These are phyloP conservation scores for Pseudomyrmex concolor DNA, from an alignment of 1,140 invertebrate species.

Conservation along the genomic window DNA sequence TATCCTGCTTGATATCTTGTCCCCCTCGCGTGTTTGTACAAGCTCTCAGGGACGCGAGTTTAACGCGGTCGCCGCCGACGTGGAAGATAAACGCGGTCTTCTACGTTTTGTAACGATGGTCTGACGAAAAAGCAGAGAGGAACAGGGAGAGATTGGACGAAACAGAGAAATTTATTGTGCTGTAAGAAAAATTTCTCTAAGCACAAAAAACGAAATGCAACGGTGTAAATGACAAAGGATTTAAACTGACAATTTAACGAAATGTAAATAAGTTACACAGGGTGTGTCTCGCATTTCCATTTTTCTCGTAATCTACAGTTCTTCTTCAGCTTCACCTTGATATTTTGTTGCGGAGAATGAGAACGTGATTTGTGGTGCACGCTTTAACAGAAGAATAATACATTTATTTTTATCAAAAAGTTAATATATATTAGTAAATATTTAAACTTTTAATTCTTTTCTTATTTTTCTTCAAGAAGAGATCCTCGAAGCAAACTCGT, in stretches of 20 bases:
- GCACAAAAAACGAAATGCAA: slow-evolving; percentile 29
- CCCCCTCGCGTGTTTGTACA: slow-evolving; percentile 49
- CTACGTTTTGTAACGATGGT: slow-evolving; percentile 55
- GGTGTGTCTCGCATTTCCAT: background rate
- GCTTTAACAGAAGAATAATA: too few relatives aligned
- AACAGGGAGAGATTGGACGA: background rate
- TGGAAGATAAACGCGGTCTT: slow-evolving; percentile 56
- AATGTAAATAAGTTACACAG: slow-evolving; percentile 41
- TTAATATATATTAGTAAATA: too few relatives aligned
- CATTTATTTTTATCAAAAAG: too few relatives aligned
- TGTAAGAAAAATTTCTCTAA: slow-evolving; percentile 24
- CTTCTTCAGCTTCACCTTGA: background rate
- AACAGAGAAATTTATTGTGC: slow-evolving; percentile 43
- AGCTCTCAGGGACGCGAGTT: slow-evolving; percentile 59
- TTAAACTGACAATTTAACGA: slow-evolving; percentile 52
- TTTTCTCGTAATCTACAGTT: background rate
- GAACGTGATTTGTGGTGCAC: background rate
- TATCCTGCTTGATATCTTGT: slow-evolving; percentile 64
- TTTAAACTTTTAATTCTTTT: too few relatives aligned
- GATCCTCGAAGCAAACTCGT: background rate
- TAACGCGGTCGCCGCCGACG: slow-evolving; percentile 53
- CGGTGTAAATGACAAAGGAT: slow-evolving; percentile 45
- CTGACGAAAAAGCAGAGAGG: slow-evolving; percentile 26
- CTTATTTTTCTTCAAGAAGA: background rate
- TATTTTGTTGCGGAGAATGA: too few relatives aligned